Base-by-base conservation (phyloP, 2,797 vertebrate genomes). In the Anguilla megastoma region DNA sequence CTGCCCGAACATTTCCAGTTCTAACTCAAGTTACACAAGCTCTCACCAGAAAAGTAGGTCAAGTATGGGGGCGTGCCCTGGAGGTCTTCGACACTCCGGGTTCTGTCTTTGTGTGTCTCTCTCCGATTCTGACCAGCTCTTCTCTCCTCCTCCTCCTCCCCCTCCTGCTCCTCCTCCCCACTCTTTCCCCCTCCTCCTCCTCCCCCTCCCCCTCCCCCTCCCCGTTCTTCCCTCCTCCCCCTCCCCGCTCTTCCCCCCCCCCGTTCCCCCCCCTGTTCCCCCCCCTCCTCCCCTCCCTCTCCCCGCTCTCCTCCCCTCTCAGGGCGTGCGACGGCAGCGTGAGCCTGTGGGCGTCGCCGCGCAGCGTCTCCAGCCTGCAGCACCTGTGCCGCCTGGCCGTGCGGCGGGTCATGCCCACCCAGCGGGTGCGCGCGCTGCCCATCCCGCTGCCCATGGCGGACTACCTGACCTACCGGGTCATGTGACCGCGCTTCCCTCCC, bases 331-430 rank as follows among this genome's bases (percentile, higher is more conserved):
- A 98, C 1, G 98, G 98, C 87, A 96, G 97, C 0, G 95, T 98
- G 58, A 96, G 96, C 93, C 99, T 99, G 93, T 99, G 98, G 98
- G 96, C 96, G 2, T 96, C 95, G 87, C 98, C 98, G 1, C 96
- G 94, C 36, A 97, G 96, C 69, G 92, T 98, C 0, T 90, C 96
- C 90, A 98, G 96, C 85, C 97, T 99, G 90, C 98, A 99, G 89
- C 98, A 99, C 93, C 92, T 99, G 41, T 98, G 97, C 90, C 97
- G 98, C 89, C 97, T 99, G 98, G 95, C 97, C 0, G 92, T 99
- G 86, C 94, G 98, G 83, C 95, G 98, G 91, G 96, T 98, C 85
- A 96, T 97, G 94, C 92, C 94, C 88, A 98, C 97, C 9, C 94
- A 94, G 88, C 95, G 97, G 76, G 96, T 99, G 86, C 96, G 95